Evolutionary conservation across 2,113 vertebrate genomes (phyloP), one percentile per base, ranked within the genome.

Genomic region (Galemys pyrenaicus): DNA sequence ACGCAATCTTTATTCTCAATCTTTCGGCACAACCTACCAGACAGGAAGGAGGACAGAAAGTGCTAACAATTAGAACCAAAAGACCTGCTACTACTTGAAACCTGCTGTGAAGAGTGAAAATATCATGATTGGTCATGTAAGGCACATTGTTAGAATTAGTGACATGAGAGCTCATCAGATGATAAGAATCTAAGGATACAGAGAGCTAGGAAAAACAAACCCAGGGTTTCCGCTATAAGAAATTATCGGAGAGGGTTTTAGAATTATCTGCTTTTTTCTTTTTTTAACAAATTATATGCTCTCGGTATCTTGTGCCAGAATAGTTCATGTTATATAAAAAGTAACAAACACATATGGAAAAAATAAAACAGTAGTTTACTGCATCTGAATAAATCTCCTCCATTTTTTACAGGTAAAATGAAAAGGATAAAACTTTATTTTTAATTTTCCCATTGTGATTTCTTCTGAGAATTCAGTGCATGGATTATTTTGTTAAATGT

Each of bases 241-340:
- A 82, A 79, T n/a, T 54, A 20, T 83, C 51, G 15, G 35, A 60
- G 17, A 7, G 44, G 26, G 37, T 24, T 71, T 37, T 4, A 87
- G 20, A 49, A 30, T 4, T 32, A 62, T 15, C 20, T 94, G 49
- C 41, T 81, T 56, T 78, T 56, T 56, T 54, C 17, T 56, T 56
- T 56, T 56, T 4, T 22, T 15, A 64, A 64, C 30, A 10, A 58
- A 87, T 44, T 70, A 88, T 35, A 67, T 24, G 30, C 3, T 28
- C 44, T 83, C 30, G 19, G 13, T 26, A 3, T 79, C 60, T 64
- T 67, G 65, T 10, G 22, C 28, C 51, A 54, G 51, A 78, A 60
- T 87, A 65, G 79, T 89, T 74, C 9, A 71, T 41, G 85, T 71
- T 35, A 79, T 19, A 35, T 71, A 74, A 80, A 46, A 87, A 94